A percentile compares a stretch with the other conserved stretches of the same genome.
phyloP scores from a whole-genome alignment of 2,888 invertebrate species.

The Leuctra nigra region DNA sequence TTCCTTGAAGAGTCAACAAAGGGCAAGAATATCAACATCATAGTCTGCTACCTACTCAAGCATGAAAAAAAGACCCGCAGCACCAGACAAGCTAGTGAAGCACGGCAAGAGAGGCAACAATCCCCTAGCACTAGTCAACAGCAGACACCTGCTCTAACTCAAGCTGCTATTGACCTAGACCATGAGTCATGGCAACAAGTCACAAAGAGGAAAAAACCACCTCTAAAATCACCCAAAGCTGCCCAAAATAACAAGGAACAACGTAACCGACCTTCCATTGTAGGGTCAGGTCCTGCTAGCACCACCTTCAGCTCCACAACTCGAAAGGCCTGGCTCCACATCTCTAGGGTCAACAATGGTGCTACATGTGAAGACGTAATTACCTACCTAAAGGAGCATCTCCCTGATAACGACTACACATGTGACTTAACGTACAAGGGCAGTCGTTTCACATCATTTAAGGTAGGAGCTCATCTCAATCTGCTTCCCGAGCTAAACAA shows the following conservation, averaged over 20 bases:
- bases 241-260: not conserved
- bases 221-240: too few relatives aligned
- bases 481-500: not conserved
- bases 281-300: not conserved
- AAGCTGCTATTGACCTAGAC: too few relatives aligned
- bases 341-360: not conserved
- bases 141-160: not conserved
- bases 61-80: not conserved
- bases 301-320: not conserved
- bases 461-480: not conserved
- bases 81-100: too few relatives aligned
- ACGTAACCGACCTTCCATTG: not conserved
- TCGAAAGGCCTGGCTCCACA: not conserved
- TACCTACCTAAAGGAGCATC: not conserved
- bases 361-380: not conserved
- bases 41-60: not conserved
- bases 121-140: not conserved
- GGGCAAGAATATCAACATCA: not conserved
- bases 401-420: not conserved
- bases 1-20: not conserved
- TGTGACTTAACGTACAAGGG: not conserved
- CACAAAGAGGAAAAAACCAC: too few relatives aligned
- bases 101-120: too few relatives aligned
- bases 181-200: too few relatives aligned
- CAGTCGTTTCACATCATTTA: not conserved